These are phyloP conservation scores for Chelidonichthys spinosus DNA, from an alignment of 2,797 vertebrate genomes.

Conservation along the genomic window DNA sequence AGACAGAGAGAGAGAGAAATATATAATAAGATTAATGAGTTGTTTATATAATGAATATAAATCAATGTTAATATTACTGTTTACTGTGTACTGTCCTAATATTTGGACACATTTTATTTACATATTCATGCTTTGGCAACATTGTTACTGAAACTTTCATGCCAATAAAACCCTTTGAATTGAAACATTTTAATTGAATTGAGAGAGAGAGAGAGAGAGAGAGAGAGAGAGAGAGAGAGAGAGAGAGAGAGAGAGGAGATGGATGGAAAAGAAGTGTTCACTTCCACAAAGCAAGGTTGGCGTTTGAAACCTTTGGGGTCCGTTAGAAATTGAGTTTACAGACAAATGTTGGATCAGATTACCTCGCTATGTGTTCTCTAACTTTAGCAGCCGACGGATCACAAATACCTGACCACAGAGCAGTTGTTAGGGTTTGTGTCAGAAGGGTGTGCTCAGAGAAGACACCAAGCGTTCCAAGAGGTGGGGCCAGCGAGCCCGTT, in stretches of 20 bases:
- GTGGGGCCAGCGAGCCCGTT: constrained; percentile 41
- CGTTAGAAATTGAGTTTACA: neutral
- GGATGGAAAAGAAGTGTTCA: neutral
- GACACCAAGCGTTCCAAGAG: constrained; percentile 63
- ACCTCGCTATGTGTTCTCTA: constrained; percentile 42
- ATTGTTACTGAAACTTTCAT: too few species aligned
- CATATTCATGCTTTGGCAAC: too few species aligned
- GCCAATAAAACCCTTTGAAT: too few species aligned
- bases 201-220: too few species aligned
- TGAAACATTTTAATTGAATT: too few species aligned
- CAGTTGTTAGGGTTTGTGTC: constrained; percentile 64
- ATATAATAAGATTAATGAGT: too few species aligned
- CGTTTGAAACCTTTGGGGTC: neutral
- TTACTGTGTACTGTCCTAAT: too few species aligned
- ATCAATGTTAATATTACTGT: too few species aligned
- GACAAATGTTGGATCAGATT: constrained; percentile 47
- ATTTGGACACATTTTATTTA: too few species aligned
- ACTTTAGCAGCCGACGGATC: constrained; percentile 55
- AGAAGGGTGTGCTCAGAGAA: constrained; percentile 61
- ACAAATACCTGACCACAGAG: constrained; percentile 63
- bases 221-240: too few species aligned
- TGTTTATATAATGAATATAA: too few species aligned
- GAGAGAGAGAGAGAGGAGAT: neutral
- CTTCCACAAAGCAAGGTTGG: neutral
- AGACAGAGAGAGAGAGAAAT: neutral